Evolutionary conservation across 1,140 invertebrate species (phyloP), one percentile per base, ranked within the genome.

Genomic region (Drosophila neocordata): DNA sequence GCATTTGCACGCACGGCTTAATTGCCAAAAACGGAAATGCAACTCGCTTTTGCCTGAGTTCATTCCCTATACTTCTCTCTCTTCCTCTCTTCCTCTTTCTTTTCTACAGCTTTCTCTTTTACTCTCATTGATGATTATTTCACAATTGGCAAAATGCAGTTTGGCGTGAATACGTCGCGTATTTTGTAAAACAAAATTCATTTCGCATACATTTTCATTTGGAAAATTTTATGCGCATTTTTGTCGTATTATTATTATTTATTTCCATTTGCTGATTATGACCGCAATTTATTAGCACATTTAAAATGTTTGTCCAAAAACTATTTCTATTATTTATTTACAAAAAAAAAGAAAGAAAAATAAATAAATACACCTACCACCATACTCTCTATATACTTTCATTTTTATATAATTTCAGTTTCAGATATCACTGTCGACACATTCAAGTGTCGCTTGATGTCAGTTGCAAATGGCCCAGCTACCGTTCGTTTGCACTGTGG

Each of bases 1-100:
- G 77, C 70, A 85, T 81, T 81, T 78, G 65, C 79, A 74, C 63
- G 80, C 74, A 81, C 77, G 82, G 82, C 70, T 75, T 85, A 85
- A 85, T 85, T 87, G 81, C 41, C 41, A 48, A 48, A 48, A 48
- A 20, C 41, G 41, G 41, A 48, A 48, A 48, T 20, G 18, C 41
- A 48, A 9, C 18, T 48, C 15, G 41, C 41, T 48, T 31, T 18
- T 48, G 41, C 8, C 41, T 48, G 18, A 48, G 18, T n/a, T 18
- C 41, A 48, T 48, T 18, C 2, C 8, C 41, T 18, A 20, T 12
- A 9, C 15, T 4, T 48, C 37, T 12, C 37, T 20, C 15, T 18
- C 41, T 9, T 1, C 20, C 41, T 48, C 41, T 18, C 41, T 27
- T 2, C n/a, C 12, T 7, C 9, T 18, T 6, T 6, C 27, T 24